Evolutionary conservation across 1,140 invertebrate genomes (phyloP), one percentile per base, ranked within the genome.

Genomic region (Chrysopa pallens): DNA sequence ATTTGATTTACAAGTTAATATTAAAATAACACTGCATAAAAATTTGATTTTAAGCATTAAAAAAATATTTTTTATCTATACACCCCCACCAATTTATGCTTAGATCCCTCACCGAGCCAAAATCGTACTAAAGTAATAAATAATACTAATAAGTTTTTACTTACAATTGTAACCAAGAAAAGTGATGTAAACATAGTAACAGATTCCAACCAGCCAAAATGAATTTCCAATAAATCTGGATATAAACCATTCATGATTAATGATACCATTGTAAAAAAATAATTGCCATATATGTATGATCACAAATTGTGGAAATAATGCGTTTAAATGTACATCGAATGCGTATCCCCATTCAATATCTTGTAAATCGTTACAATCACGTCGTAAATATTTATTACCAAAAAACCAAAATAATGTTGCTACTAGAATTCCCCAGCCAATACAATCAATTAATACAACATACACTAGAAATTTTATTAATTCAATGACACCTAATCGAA

Each of bases 281-380:
- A 95, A 68, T 61, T 93, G 86, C 52, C 96, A 74, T 50, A 93
- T 82, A 63, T 98, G 93, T 29, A 98, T 69, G 50, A 98, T 78
- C 44, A 95, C 80, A 15, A 98, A 69, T 4, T 92, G 76, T 42
- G 95, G 94, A 65, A 98, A 95, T 62, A 94, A 94, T 6, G 95
- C 94, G 69, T 98, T 98, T 44, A 98, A 72, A 67, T 99, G 95
- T 35, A 99, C 89, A 65, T 98, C 95, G 67, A 98, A 98, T 27
- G 88, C 81, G 66, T 96, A 98, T 2, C 85, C 95, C 95, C 95
- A 98, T 63, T 99, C 95, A 40, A 98, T 91, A 63, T 91, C 85
- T 35, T 79, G 72, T 29, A 73, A 73, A 47, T 60, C 45, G 12
- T 55, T 57, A 39, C 57, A 60, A 56, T 83, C 76, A 52, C 77